Evolutionary conservation across 2,113 vertebrate genomes (phyloP).

Genomic region (Leptosomus discolor): DNA sequence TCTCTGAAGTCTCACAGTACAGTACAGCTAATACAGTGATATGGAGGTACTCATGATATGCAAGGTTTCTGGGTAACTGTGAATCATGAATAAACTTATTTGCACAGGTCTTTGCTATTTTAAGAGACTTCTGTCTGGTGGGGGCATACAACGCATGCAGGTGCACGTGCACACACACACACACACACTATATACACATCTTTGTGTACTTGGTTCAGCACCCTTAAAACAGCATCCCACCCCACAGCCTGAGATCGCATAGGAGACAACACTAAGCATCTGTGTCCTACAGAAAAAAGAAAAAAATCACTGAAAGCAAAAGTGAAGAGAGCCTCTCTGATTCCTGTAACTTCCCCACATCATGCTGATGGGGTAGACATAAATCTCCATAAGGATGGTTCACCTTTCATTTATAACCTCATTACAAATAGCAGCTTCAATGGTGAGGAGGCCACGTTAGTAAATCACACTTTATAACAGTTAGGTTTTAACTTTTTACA

Average conservation of each 20-base stretch:
- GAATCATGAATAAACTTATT: background rate
- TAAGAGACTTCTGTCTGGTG: background rate
- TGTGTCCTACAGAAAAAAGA: background rate
- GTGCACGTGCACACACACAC: too few relatives aligned
- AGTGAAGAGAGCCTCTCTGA: background rate
- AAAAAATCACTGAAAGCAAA: background rate
- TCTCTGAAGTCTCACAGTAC: background rate
- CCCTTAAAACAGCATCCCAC: background rate
- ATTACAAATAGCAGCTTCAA: background rate
- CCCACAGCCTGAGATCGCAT: background rate
- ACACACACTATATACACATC: too few relatives aligned
- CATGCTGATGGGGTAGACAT: background rate
- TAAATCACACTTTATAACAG: background rate
- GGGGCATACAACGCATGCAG: too few relatives aligned
- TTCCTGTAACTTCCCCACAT: background rate
- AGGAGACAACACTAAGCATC: background rate
- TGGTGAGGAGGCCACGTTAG: background rate
- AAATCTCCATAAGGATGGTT: background rate
- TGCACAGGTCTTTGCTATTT: background rate
- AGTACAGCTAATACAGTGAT: background rate
- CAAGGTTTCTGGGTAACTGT: background rate
- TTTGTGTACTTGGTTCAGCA: background rate
- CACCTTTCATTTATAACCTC: background rate
- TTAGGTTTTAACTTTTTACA: background rate
- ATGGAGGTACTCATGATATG: fast-evolving